These are phyloP conservation scores for Drosophila mimetica DNA, from an alignment of 2,888 invertebrate genomes.

Conservation along the genomic window DNA sequence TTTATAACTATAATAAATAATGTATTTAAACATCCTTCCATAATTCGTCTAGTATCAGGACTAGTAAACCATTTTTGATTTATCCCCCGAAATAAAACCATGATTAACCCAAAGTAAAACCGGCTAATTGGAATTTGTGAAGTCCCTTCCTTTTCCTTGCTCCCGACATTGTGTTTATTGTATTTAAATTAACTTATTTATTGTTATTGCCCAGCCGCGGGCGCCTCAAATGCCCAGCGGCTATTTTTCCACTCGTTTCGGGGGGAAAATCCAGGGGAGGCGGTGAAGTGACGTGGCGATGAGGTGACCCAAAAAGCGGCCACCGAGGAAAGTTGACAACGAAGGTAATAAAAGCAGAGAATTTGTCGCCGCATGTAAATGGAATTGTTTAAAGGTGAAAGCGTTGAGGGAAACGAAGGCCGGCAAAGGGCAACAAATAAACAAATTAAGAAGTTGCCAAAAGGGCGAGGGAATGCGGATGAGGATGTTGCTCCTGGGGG, in stretches of 20 bases:
- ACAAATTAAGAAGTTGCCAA: too few species aligned
- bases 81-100: too few species aligned
- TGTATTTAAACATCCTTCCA: too few species aligned
- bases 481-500: conserved; percentile 11
- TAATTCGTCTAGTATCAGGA: too few species aligned
- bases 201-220: conserved; percentile 59
- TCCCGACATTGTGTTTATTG: conserved; percentile 72
- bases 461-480: background rate
- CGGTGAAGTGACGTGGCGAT: conserved; percentile 6
- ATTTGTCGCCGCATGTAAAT: conserved; percentile 80
- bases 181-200: conserved; percentile 81
- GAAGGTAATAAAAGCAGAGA: conserved; percentile 74
- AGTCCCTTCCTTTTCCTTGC: background rate
- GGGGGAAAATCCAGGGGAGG: background rate
- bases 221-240: conserved; percentile 38
- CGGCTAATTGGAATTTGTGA: conserved; percentile 20
- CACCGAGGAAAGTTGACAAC: conserved; percentile 60
- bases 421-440: conserved; percentile 5
- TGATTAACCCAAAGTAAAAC: background rate
- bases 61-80: too few species aligned
- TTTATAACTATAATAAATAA: too few species aligned
- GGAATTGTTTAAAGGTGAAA: conserved; percentile 79
- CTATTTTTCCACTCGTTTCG: background rate
- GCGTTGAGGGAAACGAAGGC: conserved; percentile 42
- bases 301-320: conserved; percentile 29